A percentile compares a stretch with the other conserved stretches of the same genome.
phyloP scores from a whole-genome alignment of 2,888 invertebrate species.

The Drosophila recens region DNA sequence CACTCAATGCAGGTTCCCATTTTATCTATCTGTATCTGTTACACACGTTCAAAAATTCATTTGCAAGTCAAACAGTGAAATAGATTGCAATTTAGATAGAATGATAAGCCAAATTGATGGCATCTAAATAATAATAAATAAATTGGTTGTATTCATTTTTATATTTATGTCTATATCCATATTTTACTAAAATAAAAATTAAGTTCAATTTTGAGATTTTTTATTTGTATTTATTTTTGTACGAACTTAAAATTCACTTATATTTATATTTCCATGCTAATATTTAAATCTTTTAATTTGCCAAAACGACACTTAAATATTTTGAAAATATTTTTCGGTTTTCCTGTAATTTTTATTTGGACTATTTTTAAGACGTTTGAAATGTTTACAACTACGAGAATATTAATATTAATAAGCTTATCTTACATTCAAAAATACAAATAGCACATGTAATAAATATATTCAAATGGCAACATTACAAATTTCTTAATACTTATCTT shows the following conservation, averaged over 20 bases:
- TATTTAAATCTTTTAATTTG: constrained; percentile 21
- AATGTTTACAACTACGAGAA: constrained; percentile 41
- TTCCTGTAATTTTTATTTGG: constrained; percentile 44
- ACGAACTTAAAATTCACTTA: constrained; percentile 50
- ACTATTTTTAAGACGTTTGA: constrained; percentile 36
- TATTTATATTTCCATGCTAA: constrained; percentile 39
- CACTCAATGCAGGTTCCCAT: constrained; percentile 46
- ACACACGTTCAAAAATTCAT: constrained; percentile 28
- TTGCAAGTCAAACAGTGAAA: constrained; percentile 39
- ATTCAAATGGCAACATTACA: constrained; percentile 42
- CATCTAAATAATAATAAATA: constrained; percentile 6
- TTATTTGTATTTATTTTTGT: constrained; percentile 31
- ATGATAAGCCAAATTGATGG: constrained; percentile 15
- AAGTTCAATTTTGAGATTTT: constrained; percentile 12
- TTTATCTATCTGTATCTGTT: constrained; percentile 14
- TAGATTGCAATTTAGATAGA: constrained; percentile 3
- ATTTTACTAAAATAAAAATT: neutral
- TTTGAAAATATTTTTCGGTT: constrained; percentile 25
- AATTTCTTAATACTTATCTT: neutral
- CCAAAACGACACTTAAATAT: constrained; percentile 53
- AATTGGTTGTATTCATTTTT: neutral
- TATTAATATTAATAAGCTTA: constrained; percentile 51
- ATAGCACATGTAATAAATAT: constrained; percentile 37
- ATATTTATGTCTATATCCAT: neutral
- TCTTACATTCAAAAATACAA: constrained; percentile 64